Evolutionary conservation across 23 tunicate genomes (phyloP).

Genomic region (Phallusia fumigata): DNA sequence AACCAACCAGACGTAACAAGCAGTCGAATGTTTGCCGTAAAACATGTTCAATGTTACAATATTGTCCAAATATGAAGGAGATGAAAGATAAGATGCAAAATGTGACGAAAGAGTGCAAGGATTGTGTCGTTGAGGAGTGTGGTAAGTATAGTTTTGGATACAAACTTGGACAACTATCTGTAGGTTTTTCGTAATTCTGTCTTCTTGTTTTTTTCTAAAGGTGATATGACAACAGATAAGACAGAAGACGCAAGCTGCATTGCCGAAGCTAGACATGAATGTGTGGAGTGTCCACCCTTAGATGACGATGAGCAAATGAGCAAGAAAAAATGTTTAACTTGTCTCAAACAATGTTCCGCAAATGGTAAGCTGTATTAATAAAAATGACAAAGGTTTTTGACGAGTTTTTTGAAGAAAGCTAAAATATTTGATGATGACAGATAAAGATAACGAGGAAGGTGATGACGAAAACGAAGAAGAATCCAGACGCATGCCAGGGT

Average conservation of each 20-base stretch:
- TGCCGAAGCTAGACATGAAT: neutral
- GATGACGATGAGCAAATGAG: neutral
- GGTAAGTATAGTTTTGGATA: constrained; percentile 15
- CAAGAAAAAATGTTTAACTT: neutral
- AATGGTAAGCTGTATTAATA: no score
- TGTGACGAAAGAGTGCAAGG: constrained; percentile 17
- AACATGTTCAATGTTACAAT: neutral
- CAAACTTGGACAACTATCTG: no score
- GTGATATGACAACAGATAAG: neutral
- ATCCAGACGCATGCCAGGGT: neutral
- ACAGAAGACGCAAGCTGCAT: neutral
- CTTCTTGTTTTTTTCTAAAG: no score
- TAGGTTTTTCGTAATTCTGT: no score
- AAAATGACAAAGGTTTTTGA: no score
- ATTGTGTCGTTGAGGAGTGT: constrained; percentile 33
- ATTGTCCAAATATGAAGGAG: constrained; percentile 32
- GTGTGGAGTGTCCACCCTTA: neutral
- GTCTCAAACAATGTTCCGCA: neutral
- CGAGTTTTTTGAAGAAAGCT: no score
- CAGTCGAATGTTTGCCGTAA: neutral
- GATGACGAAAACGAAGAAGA: neutral
- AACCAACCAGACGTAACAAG: neutral
- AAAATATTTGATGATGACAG: neutral
- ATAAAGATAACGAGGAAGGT: neutral
- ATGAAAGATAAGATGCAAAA: neutral